These are phyloP conservation scores for Drosophila prostipennis DNA, from an alignment of 2,888 invertebrate genomes.

Conservation along the genomic window DNA sequence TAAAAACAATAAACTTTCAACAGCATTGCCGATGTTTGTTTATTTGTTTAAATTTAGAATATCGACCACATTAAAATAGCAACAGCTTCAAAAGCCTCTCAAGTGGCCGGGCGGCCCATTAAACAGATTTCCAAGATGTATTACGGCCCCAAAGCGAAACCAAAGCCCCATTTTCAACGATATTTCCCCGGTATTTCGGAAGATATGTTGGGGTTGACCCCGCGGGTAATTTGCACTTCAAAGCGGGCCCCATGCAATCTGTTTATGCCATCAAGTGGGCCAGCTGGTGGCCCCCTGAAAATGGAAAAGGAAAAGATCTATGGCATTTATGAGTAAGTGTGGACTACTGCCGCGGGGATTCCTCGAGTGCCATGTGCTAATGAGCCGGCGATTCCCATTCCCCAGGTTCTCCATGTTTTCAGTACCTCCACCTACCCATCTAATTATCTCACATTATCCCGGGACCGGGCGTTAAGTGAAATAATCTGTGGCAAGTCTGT, in stretches of 20 bases:
- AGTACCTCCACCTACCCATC: conserved; percentile 11
- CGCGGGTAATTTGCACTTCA: conserved; percentile 78
- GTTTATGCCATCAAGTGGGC: conserved; percentile 78
- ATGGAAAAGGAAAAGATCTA: conserved; percentile 54
- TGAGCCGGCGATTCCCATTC: conserved; percentile 46
- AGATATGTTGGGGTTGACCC: conserved; percentile 57
- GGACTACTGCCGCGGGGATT: conserved; percentile 10
- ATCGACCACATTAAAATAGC: conserved; percentile 78
- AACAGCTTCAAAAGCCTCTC: conserved; percentile 75
- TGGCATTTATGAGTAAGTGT: conserved; percentile 72
- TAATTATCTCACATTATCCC: conserved; percentile 61
- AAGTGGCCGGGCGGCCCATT: conserved; percentile 66
- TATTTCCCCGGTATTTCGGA: neutral
- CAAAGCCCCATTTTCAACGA: conserved; percentile 19
- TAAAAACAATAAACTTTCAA: conserved; percentile 75
- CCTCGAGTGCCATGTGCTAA: conserved; percentile 59
- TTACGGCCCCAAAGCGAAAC: conserved; percentile 50
- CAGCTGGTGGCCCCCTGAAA: conserved; percentile 63
- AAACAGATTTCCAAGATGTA: conserved; percentile 75
- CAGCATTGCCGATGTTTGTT: conserved; percentile 62
- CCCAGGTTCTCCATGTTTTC: conserved; percentile 2
- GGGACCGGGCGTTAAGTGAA: conserved; percentile 42
- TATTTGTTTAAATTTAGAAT: conserved; percentile 77
- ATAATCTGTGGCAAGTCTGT: conserved; percentile 46
- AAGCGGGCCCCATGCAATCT: conserved; percentile 61